Percentiles rank a stretch among this genome's conserved stretches.
These are phyloP conservation scores for Bhutanitis thaidina DNA, from an alignment of 2,888 invertebrate genomes.

Conservation along the genomic window DNA sequence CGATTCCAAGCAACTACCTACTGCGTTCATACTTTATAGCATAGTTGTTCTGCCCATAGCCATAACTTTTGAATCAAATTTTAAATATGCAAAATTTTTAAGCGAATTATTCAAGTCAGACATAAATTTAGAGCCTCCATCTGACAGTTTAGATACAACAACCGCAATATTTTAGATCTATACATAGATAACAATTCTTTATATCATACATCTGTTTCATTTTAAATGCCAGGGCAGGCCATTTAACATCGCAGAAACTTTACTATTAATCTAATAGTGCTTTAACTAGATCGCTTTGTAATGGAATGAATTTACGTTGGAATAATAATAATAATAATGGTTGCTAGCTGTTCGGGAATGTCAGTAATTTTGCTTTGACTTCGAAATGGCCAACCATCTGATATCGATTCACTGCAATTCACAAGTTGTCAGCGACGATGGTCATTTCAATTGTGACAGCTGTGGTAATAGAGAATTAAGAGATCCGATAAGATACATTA, in stretches of 20 bases:
- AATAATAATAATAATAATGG: conserved; percentile 38
- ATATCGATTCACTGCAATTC: conserved; percentile 33
- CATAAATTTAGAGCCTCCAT: conserved; percentile 18
- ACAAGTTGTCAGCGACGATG: conserved; percentile 43
- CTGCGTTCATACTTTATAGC: conserved; percentile 4
- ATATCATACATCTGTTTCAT: conserved; percentile 16
- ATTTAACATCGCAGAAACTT: conserved; percentile 20
- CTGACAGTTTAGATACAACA: conserved; percentile 19
- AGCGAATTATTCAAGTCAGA: conserved; percentile 16
- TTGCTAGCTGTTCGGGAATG: conserved; percentile 35
- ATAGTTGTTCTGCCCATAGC: conserved; percentile 1
- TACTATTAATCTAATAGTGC: conserved; percentile 15
- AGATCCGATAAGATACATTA: conserved; percentile 51
- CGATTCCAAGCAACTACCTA: not conserved
- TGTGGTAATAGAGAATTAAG: conserved; percentile 40
- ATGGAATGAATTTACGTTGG: conserved; percentile 30
- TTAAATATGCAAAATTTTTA: conserved; percentile 19
- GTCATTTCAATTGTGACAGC: conserved; percentile 53
- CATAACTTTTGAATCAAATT: conserved; percentile 15
- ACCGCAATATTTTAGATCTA: conserved; percentile 21
- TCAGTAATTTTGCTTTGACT: conserved; percentile 37
- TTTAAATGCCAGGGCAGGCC: conserved; percentile 19
- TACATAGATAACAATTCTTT: conserved; percentile 20
- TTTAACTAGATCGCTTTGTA: conserved; percentile 20
- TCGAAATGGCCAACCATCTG: conserved; percentile 33